Percentiles rank a stretch among this genome's conserved stretches.
Conservation (phyloP, 2,797 vertebrate species). For the Myiotriccus ornatus region DNA sequence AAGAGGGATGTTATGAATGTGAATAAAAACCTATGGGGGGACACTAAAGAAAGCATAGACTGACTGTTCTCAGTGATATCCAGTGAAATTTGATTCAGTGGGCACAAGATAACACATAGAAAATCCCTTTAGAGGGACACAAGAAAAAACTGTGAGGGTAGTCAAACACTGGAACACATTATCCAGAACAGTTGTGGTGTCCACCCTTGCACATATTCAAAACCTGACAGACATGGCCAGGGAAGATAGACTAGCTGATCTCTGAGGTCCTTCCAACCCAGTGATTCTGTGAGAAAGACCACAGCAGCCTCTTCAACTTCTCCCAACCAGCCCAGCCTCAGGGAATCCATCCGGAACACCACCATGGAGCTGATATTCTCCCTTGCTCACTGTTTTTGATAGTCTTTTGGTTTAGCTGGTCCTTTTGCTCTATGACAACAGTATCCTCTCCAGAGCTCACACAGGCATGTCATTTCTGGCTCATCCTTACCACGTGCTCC, state of each 20-base stretch:
- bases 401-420: not conserved
- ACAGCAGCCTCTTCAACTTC: not conserved
- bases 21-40: not conserved
- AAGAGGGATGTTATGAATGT: not conserved
- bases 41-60: not conserved
- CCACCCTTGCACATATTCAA: not conserved
- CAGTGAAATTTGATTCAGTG: not conserved
- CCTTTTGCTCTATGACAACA: not conserved
- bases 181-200: not conserved
- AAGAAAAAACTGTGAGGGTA: not conserved
- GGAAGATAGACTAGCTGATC: not conserved
- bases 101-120: not conserved
- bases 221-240: not conserved
- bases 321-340: not conserved
- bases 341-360: not conserved
- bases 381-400: not conserved
- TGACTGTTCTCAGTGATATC: not conserved
- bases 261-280: not conserved
- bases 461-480: not conserved
- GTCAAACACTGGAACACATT: not conserved
- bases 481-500: not conserved
- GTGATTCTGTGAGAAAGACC: not conserved
- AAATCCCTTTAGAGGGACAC: not conserved
- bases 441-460: not conserved
- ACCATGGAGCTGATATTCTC: accelerated